Evolutionary conservation across 2,888 invertebrate genomes (phyloP).

Genomic region (Gari tellinella): DNA sequence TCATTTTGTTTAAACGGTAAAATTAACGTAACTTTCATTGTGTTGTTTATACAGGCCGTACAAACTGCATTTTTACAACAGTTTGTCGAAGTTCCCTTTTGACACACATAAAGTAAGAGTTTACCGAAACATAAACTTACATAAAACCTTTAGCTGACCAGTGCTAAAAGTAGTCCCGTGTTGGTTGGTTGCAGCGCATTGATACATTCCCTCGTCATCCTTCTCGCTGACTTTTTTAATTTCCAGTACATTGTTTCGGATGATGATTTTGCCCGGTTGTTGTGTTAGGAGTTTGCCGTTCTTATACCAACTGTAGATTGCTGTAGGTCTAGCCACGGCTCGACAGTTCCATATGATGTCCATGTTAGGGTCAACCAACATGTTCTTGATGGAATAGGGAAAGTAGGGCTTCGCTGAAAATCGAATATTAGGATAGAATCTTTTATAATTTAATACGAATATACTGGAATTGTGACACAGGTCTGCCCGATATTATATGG

Average conservation of each 20-base stretch:
- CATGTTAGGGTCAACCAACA: constrained; percentile 40
- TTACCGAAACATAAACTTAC: too few relatives aligned
- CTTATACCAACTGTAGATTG: constrained; percentile 49
- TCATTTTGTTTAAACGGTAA: too few relatives aligned
- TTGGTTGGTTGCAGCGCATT: constrained; percentile 95
- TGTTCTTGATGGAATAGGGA: constrained; percentile 40
- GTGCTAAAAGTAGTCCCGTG: constrained; percentile 93
- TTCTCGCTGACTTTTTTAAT: constrained; percentile 59
- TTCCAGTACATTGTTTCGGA: constrained; percentile 60
- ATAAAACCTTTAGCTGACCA: constrained; percentile 94
- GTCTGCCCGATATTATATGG: background rate
- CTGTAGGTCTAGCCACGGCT: constrained; percentile 46
- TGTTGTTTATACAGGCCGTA: too few relatives aligned
- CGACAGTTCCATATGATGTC: constrained; percentile 35
- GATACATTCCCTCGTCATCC: constrained; percentile 96
- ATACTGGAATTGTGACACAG: too few relatives aligned
- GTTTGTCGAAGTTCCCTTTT: too few relatives aligned
- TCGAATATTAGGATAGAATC: too few relatives aligned
- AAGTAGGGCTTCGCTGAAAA: constrained; percentile 56
- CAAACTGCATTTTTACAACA: too few relatives aligned
- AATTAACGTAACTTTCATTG: too few relatives aligned
- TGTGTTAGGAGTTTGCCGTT: constrained; percentile 25
- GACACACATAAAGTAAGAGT: too few relatives aligned
- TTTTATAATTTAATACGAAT: too few relatives aligned
- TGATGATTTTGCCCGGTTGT: constrained; percentile 41